Base-by-base conservation (phyloP, 2,113 vertebrate species). In the Callipepla squamata region DNA sequence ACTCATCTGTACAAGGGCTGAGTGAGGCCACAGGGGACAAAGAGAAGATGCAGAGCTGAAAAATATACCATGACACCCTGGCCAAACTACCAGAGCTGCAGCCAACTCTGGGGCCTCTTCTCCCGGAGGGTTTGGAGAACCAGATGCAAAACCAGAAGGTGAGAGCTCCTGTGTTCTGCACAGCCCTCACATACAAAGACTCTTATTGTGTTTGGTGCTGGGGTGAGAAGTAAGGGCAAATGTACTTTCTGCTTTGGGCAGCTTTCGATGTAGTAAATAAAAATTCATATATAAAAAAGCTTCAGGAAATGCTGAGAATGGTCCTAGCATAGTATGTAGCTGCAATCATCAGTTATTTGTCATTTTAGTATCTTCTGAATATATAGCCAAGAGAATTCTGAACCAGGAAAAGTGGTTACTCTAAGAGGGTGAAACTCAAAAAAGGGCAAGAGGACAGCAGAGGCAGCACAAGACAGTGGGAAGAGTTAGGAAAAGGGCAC, bases 241-340 rank as follows among this genome's bases (percentile, higher is more conserved):
- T 0, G 1, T 69, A 9, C 32, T 87, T 84, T 81, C 63, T 89
- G 42, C 78, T 91, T 76, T 28, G 28, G 50, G 25, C 62, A 55
- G 34, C 23, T 69, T 87, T 58, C 63, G 50, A 61, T 55, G 18
- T 11, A 50, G 47, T 20, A 42, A 87, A 77, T 66, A 10, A 34
- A 62, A 92, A 85, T 8, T 28, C 78, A 85, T 78, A 53, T 58
- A 51, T 47, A 16, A 48, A 84, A 79, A 87, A 20, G 36, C n/a
- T 58, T 76, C 87, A 50, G 80, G 84, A 93, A 82, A 91, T 62
- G 78, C 67, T 28, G n/a, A 53, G 59, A 28, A 38, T 22, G 42
- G 45, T 42, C 61, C 53, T 80, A 61, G 83, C 62, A 45, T 1
- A 32, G 53, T 2, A 2, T 28, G 13, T 63, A 62, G 44, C 28